Evolutionary conservation across 2,797 vertebrate genomes (phyloP).

Genomic region (Halcyon chelicuti): DNA sequence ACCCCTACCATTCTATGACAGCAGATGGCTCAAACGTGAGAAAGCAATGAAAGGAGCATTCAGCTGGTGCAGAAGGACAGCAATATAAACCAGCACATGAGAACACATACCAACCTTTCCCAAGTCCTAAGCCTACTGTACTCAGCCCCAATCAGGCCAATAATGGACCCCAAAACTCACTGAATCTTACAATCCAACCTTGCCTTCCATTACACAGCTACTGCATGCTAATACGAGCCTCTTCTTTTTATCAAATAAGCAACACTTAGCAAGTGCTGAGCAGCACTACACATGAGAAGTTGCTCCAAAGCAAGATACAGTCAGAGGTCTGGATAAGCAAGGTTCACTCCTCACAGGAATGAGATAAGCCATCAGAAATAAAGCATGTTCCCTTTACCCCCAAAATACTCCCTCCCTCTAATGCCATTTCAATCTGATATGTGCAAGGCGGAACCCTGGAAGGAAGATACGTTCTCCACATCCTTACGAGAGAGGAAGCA

Average conservation of each 20-base stretch:
- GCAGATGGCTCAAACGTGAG: not conserved
- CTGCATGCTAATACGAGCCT: not conserved
- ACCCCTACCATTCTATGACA: not conserved
- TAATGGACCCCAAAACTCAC: not conserved
- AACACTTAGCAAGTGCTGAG: not conserved
- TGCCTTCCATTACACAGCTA: not conserved
- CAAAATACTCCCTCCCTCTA: not conserved
- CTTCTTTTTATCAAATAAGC: not conserved
- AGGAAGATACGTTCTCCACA: not conserved
- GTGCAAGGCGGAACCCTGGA: not conserved
- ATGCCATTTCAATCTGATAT: not conserved
- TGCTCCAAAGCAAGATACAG: not conserved
- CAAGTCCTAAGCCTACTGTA: not conserved
- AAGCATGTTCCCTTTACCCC: not conserved
- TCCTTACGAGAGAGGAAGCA: not conserved
- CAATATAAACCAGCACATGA: accelerated
- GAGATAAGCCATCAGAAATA: not conserved
- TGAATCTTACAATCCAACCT: not conserved
- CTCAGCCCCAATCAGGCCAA: not conserved
- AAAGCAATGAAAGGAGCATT: not conserved
- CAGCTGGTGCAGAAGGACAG: not conserved
- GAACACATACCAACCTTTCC: not conserved
- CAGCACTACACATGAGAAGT: not conserved
- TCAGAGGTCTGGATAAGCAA: not conserved
- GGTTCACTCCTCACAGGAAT: not conserved